Conservation (phyloP, 2,888 invertebrate species). For the Ophion slaviceki region DNA sequence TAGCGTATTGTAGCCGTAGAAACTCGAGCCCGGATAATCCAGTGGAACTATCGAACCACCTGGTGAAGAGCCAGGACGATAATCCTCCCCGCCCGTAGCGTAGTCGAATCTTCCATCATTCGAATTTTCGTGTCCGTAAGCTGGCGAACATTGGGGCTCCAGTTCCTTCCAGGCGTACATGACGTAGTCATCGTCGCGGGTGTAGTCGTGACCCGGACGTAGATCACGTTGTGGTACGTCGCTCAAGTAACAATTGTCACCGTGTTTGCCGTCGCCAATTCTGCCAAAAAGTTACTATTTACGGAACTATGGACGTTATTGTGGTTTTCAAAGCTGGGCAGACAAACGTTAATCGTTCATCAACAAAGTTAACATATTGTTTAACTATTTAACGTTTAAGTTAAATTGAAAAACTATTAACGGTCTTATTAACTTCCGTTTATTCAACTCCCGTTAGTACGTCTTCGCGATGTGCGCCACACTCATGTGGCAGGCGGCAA, state of each 20-base stretch:
- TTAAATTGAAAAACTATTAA: too few species aligned
- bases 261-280: constrained; percentile 68
- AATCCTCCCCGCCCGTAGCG: constrained; percentile 1
- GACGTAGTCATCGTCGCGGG: constrained; percentile 88
- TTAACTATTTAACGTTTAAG: too few species aligned
- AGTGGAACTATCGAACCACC: constrained; percentile 6
- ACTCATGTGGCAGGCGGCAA: too few species aligned
- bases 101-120: background rate
- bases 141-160: constrained; percentile 87
- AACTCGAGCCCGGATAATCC: constrained; percentile 35
- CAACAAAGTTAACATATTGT: too few species aligned
- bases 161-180: constrained; percentile 92
- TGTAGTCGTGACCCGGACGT: constrained; percentile 89
- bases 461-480: too few species aligned
- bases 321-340: background rate
- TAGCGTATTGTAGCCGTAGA: constrained; percentile 42
- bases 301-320: background rate
- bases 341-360: too few species aligned
- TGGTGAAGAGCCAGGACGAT: constrained; percentile 4
- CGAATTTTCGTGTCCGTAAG: constrained; percentile 12
- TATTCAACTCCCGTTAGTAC: too few species aligned
- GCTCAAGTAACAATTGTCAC: constrained; percentile 90
- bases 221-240: constrained; percentile 91
- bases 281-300: constrained; percentile 46
- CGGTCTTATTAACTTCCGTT: too few species aligned